These are phyloP conservation scores for Calosoma granatense DNA, from an alignment of 1,140 invertebrate species.

Conservation along the genomic window DNA sequence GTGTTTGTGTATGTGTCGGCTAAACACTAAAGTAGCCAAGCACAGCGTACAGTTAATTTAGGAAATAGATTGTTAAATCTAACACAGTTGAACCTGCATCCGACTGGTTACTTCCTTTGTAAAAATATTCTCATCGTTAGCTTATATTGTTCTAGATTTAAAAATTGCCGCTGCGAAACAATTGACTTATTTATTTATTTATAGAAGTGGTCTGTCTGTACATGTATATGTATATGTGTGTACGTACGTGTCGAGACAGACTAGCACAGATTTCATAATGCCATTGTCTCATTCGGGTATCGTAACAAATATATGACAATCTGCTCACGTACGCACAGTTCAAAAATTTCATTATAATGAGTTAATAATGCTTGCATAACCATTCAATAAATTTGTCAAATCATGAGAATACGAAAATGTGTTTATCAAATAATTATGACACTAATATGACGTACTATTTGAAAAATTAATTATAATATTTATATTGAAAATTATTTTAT, in stretches of 20 bases:
- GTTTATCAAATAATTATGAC: too few species aligned
- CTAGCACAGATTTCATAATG: neutral
- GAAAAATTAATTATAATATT: too few species aligned
- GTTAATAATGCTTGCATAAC: neutral
- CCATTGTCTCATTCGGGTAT: neutral
- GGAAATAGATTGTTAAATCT: conserved; percentile 38
- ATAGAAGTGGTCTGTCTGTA: neutral
- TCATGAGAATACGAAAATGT: too few species aligned
- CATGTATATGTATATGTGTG: conserved; percentile 1
- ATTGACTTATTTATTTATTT: conserved; percentile 20
- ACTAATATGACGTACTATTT: too few species aligned
- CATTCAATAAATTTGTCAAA: neutral
- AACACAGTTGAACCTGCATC: conserved; percentile 35
- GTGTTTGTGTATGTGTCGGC: neutral
- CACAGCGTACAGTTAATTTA: conserved; percentile 28
- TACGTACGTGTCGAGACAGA: too few species aligned
- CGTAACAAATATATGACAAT: neutral
- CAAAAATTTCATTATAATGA: neutral
- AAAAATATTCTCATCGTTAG: conserved; percentile 35
- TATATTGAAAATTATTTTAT: too few species aligned
- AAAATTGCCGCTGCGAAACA: conserved; percentile 31
- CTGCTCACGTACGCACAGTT: neutral
- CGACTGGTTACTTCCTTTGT: conserved; percentile 35
- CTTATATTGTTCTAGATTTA: conserved; percentile 35
- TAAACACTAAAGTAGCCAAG: conserved; percentile 27